Percentiles rank a stretch among this genome's conserved stretches.
Evolutionary conservation across 2,797 vertebrate species (phyloP).

Genomic region (Synanceia verrucosa): DNA sequence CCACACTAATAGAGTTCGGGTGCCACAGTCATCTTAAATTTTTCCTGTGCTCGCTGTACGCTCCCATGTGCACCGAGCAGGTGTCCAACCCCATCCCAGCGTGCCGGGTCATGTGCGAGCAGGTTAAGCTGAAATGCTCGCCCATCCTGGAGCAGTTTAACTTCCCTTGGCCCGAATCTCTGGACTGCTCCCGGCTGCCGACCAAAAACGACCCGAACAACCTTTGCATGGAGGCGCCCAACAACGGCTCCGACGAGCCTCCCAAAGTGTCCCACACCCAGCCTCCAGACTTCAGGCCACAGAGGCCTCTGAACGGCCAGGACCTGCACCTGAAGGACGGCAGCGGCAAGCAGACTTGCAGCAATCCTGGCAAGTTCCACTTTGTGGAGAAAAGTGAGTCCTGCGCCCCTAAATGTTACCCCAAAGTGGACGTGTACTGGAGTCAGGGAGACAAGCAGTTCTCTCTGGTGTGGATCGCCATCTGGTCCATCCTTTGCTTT

Average conservation of each 20-base stretch:
- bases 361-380: slow-evolving; percentile 95
- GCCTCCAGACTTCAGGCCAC: slow-evolving; percentile 89
- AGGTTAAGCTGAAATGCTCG: slow-evolving; percentile 92
- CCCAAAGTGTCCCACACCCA: slow-evolving; percentile 89
- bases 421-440: slow-evolving; percentile 97
- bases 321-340: slow-evolving; percentile 70
- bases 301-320: slow-evolving; percentile 82
- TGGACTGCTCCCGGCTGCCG: slow-evolving; percentile 93
- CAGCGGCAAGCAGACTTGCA: slow-evolving; percentile 80
- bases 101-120: slow-evolving; percentile 96
- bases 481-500: slow-evolving; percentile 97
- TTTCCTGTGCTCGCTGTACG: slow-evolving; percentile 97
- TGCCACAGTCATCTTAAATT: slow-evolving; percentile 96
- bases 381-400: slow-evolving; percentile 95
- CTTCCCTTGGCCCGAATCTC: slow-evolving; percentile 94
- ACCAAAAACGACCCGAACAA: slow-evolving; percentile 97
- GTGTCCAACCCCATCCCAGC: slow-evolving; percentile 97
- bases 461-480: slow-evolving; percentile 93
- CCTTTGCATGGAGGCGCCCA: slow-evolving; percentile 98
- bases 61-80: slow-evolving; percentile 99
- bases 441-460: slow-evolving; percentile 94
- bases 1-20: slow-evolving; percentile 94
- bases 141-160: slow-evolving; percentile 96
- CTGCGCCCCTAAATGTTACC: slow-evolving; percentile 92
- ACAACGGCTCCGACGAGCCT: slow-evolving; percentile 91